Evolutionary conservation across 2,888 invertebrate genomes (phyloP), one percentile per base, ranked within the genome.

Genomic region (Protodeltote pygarga): DNA sequence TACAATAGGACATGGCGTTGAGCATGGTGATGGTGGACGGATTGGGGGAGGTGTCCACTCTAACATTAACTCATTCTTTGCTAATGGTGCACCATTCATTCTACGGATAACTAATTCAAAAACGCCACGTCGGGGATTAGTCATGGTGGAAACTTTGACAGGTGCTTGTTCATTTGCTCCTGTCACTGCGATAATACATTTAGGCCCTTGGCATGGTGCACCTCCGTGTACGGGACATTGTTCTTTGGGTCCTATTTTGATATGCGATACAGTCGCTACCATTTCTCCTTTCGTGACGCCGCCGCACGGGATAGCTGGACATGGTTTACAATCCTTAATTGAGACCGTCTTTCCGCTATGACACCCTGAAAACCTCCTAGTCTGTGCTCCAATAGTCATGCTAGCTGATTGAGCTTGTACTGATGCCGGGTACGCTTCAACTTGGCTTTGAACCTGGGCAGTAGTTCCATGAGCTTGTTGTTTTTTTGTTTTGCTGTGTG

Each of bases 21-120:
- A 9, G 31, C 63, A 58, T 27, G 60, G 45, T 2, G 48, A 27
- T 6, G 46, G 29, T 13, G 76, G 64, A 3, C 81, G 75, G 6
- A 65, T 61, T 3, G 85, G 82, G 2, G 91, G 91, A 1, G 90
- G 91, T 3, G 86, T 87, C 91, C 91, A 92, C 70, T 92, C 91
- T 24, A 92, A 64, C 85, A 91, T 88, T 23, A 92, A 61, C 60
- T 92, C 91, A 55, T 90, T 90, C 53, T 69, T 89, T 5, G 91
- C 91, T 10, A 91, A 70, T 8, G 89, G 88, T 16, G 89, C 87
- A 15, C 89, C 90, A 11, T 71, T 85, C 45, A 90, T 71, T 71
- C 77, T 83, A 24, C 90, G 83, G 49, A 92, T 79, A 2, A 89
- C 87, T 40, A 92, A 57, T 71, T 92, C 91, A 55, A 91, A 92